These are phyloP conservation scores for Alloplasta piceator DNA, from an alignment of 2,888 invertebrate genomes.

Conservation along the genomic window DNA sequence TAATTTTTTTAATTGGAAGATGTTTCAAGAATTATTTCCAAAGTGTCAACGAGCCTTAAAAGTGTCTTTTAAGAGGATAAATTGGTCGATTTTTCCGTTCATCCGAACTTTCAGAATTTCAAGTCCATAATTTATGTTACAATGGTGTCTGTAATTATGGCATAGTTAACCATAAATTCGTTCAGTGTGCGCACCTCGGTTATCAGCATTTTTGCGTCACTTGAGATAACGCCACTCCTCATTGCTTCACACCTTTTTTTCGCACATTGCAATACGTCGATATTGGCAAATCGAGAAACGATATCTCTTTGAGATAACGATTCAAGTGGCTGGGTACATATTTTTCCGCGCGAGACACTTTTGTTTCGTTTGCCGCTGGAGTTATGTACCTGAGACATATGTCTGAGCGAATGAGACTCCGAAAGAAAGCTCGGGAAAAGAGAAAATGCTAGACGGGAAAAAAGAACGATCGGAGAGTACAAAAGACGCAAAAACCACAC, in stretches of 20 bases:
- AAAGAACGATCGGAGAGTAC: not conserved
- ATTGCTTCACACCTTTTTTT: not conserved
- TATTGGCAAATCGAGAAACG: conserved; percentile 2
- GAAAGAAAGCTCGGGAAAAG: not conserved
- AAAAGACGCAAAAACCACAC: conserved; percentile 16
- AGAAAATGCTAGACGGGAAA: not conserved
- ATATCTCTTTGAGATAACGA: conserved; percentile 20
- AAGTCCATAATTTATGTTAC: too few relatives aligned
- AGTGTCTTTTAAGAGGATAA: too few relatives aligned
- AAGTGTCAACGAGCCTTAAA: too few relatives aligned
- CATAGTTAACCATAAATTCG: too few relatives aligned
- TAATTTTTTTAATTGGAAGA: too few relatives aligned
- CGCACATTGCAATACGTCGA: not conserved
- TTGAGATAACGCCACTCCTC: not conserved
- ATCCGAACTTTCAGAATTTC: too few relatives aligned
- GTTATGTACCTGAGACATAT: not conserved
- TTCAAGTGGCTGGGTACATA: not conserved
- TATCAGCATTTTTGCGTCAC: too few relatives aligned
- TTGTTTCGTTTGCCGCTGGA: not conserved
- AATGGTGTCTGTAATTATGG: too few relatives aligned
- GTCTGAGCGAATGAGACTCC: not conserved
- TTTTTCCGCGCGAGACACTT: not conserved
- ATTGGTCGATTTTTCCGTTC: too few relatives aligned
- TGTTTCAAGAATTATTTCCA: too few relatives aligned
- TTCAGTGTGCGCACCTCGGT: too few relatives aligned